Evolutionary conservation across 2,797 vertebrate species (phyloP).

Genomic region (Austrolebias charrua): DNA sequence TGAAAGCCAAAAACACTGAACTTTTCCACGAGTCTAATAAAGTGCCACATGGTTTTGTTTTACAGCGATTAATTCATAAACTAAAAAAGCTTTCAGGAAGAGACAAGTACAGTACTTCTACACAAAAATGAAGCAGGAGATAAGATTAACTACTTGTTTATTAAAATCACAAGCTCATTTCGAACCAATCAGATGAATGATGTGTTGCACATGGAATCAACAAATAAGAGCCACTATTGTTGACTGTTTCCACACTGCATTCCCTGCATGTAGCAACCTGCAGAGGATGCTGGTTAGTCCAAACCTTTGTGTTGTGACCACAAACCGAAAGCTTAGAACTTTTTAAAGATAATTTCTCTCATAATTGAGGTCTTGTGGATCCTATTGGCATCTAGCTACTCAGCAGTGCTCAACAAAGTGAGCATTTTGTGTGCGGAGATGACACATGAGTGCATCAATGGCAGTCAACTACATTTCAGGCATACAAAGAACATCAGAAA

Average conservation of each 20-base stretch:
- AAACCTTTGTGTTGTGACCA: not conserved
- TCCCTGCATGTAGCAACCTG: not conserved
- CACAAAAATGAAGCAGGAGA: not conserved
- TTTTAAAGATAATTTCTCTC: not conserved
- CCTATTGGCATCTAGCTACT: not conserved
- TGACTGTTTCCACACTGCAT: not conserved
- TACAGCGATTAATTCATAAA: not conserved
- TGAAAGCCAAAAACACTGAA: not conserved
- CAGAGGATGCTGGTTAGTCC: not conserved
- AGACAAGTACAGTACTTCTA: not conserved
- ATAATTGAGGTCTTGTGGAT: not conserved
- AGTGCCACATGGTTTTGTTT: not conserved
- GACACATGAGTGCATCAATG: not conserved
- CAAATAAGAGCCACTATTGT: not conserved
- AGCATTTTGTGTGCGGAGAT: not conserved
- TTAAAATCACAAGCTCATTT: not conserved
- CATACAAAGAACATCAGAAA: no score
- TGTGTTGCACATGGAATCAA: not conserved
- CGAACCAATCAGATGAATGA: not conserved
- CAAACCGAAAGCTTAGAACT: not conserved
- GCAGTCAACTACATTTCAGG: not conserved
- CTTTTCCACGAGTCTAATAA: not conserved
- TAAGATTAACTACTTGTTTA: not conserved
- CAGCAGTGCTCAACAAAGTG: not conserved
- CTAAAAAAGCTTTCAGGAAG: not conserved